A percentile compares a stretch with the other conserved stretches of the same genome.
These are phyloP conservation scores for Pampus argenteus DNA, from an alignment of 2,797 vertebrate species.

Conservation along the genomic window DNA sequence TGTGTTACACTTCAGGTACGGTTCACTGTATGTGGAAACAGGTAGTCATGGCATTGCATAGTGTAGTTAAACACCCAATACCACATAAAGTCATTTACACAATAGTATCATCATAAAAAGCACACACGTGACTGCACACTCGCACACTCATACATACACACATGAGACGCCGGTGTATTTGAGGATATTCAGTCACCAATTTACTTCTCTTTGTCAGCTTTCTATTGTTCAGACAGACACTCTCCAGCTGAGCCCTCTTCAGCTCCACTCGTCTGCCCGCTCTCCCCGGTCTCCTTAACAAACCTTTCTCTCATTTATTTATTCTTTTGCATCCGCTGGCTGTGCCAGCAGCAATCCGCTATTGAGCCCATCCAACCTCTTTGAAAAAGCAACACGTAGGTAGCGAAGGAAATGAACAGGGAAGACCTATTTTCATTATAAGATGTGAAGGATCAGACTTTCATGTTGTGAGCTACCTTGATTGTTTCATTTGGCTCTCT, in stretches of 20 bases:
- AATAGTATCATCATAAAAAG: background rate
- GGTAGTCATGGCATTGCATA: background rate
- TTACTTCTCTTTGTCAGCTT: constrained; percentile 65
- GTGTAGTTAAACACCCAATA: background rate
- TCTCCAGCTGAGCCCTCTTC: constrained; percentile 69
- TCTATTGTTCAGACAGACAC: constrained; percentile 51
- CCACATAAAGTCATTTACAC: background rate
- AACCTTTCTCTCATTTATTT: constrained; percentile 66
- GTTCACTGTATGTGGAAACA: background rate
- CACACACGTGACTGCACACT: no score
- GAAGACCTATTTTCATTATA: background rate
- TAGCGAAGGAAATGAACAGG: background rate
- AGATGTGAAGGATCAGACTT: background rate
- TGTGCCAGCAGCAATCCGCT: constrained; percentile 21
- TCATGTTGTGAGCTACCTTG: background rate
- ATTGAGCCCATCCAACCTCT: constrained; percentile 32
- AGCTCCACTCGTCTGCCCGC: constrained; percentile 59
- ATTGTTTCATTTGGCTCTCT: background rate
- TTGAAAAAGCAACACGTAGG: constrained; percentile 9
- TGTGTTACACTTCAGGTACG: background rate
- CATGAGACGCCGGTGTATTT: constrained; percentile 30
- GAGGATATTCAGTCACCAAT: constrained; percentile 54
- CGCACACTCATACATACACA: constrained; percentile 13
- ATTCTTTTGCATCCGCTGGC: constrained; percentile 35
- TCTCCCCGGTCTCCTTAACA: constrained; percentile 44